Percentiles rank a stretch among this genome's conserved stretches.
phyloP scores from a whole-genome alignment of 2,113 vertebrate species.

The Nestor notabilis region DNA sequence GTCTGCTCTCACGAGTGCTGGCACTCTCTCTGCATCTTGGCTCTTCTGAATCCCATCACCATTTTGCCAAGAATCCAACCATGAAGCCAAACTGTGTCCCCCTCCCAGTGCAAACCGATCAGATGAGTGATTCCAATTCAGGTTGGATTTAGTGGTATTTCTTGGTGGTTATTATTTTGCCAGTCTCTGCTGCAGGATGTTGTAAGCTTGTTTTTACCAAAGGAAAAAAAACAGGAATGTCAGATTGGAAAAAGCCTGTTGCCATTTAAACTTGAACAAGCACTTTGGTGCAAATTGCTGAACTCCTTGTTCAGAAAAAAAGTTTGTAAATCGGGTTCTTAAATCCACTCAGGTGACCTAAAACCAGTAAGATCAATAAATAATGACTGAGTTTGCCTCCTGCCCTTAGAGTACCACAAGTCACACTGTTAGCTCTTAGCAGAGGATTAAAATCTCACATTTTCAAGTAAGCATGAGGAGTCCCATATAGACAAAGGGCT shows the following conservation, averaged over 20 bases:
- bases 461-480: background rate
- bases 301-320: background rate
- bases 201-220: background rate
- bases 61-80: rapidly evolving
- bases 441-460: background rate
- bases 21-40: rapidly evolving
- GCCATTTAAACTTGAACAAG: background rate
- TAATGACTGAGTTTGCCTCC: background rate
- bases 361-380: background rate
- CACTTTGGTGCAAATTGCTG: background rate
- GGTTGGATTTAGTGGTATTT: rapidly evolving
- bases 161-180: rapidly evolving
- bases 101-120: rapidly evolving
- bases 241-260: background rate
- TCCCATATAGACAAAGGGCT: background rate
- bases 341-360: background rate
- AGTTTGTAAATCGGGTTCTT: background rate
- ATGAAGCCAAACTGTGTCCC: rapidly evolving
- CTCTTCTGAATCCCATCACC: rapidly evolving
- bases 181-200: background rate
- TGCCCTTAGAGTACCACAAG: rapidly evolving
- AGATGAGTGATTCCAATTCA: rapidly evolving
- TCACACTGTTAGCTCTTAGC: background rate
- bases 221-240: background rate
- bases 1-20: background rate